Percentiles rank a stretch among this genome's conserved stretches.
These are phyloP conservation scores for Eumaeus atala DNA, from an alignment of 1,140 invertebrate species.

Conservation along the genomic window DNA sequence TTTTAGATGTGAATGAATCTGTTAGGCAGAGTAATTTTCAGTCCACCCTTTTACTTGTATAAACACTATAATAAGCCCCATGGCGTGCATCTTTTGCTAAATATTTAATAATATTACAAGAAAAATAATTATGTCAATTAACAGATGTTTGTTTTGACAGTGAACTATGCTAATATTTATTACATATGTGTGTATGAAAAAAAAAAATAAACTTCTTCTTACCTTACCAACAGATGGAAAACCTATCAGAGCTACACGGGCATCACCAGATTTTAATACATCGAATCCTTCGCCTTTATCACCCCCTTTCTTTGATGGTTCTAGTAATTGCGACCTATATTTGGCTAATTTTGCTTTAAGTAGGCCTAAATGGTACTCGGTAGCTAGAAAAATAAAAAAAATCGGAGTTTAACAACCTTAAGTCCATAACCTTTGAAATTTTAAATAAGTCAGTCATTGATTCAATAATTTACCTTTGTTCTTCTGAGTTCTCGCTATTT, in stretches of 20 bases:
- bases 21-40: no score
- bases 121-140: no score
- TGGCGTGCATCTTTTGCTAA: no score
- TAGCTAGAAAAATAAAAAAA: slow-evolving; percentile 81
- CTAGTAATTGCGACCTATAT: slow-evolving; percentile 95
- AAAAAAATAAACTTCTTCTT: slow-evolving; percentile 24
- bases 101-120: no score
- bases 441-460: not conserved
- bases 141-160: no score
- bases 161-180: not conserved
- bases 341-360: slow-evolving; percentile 99
- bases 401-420: not conserved
- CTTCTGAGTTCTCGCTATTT: slow-evolving; percentile 99
- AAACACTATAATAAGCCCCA: no score
- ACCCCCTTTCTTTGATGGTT: slow-evolving; percentile 94
- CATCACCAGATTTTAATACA: slow-evolving; percentile 99
- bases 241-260: slow-evolving; percentile 97
- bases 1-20: no score
- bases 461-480: slow-evolving; percentile 90
- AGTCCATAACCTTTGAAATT: not conserved
- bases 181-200: not conserved
- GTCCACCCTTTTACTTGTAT: no score
- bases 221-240: slow-evolving; percentile 97
- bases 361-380: slow-evolving; percentile 98
- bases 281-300: slow-evolving; percentile 99